Percentiles rank a stretch among this genome's conserved stretches.
Evolutionary conservation across 2,888 invertebrate species (phyloP).

Genomic region (Dicyrtomina minuta): DNA sequence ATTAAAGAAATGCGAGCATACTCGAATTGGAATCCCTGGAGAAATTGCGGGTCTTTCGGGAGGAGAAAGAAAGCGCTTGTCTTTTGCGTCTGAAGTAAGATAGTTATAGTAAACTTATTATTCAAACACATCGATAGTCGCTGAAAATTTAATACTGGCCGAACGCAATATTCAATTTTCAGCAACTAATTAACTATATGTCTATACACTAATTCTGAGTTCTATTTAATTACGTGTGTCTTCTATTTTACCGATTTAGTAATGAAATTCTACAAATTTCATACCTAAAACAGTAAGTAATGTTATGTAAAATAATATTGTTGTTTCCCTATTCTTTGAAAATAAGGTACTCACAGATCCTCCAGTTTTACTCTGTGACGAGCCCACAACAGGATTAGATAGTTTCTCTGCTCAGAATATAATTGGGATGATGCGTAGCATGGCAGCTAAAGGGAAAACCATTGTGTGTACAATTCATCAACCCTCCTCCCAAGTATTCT

Average conservation of each 20-base stretch:
- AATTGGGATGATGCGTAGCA: conserved; percentile 55
- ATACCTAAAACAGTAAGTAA: no score
- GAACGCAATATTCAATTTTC: no score
- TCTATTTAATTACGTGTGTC: no score
- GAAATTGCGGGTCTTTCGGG: conserved; percentile 82
- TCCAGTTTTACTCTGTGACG: conserved; percentile 59
- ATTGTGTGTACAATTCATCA: conserved; percentile 63
- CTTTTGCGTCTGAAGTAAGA: conserved; percentile 86
- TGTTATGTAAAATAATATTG: no score
- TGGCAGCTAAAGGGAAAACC: conserved; percentile 59
- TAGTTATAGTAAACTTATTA: background rate
- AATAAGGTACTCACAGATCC: conserved; percentile 61
- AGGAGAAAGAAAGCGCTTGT: conserved; percentile 87
- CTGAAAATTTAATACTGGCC: no score
- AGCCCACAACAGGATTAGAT: conserved; percentile 63
- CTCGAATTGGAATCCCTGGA: conserved; percentile 75
- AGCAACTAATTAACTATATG: no score
- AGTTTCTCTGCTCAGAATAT: conserved; percentile 49
- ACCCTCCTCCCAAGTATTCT: conserved; percentile 60
- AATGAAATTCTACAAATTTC: no score
- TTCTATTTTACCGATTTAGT: no score
- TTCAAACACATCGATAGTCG: no score
- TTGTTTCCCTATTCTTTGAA: no score
- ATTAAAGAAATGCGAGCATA: conserved; percentile 68
- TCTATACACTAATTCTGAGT: no score